These are phyloP conservation scores for Falco cherrug DNA, from an alignment of 2,797 vertebrate species.

Conservation along the genomic window DNA sequence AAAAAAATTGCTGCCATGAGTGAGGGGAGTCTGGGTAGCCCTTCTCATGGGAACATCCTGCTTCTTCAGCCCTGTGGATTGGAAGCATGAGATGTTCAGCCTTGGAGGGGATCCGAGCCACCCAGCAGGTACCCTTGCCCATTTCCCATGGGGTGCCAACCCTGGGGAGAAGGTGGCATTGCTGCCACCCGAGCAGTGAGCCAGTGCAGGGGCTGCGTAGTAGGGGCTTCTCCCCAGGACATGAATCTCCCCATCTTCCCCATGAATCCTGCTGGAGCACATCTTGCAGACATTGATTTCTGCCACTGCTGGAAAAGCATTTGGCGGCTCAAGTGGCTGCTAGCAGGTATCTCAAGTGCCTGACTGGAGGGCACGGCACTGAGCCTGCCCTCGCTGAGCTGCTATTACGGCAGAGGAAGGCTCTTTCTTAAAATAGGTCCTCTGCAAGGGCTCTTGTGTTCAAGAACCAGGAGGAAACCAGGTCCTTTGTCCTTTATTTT, in stretches of 20 bases:
- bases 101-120: neutral
- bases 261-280: neutral
- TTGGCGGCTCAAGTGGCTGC: conserved; percentile 33
- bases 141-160: neutral
- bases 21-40: neutral
- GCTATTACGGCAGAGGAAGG: neutral
- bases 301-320: neutral
- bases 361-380: neutral
- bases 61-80: neutral
- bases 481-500: neutral
- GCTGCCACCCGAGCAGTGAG: neutral
- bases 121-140: neutral
- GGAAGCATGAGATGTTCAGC: neutral
- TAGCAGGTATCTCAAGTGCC: conserved; percentile 42
- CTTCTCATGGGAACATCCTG: neutral
- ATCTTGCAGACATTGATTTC: neutral
- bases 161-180: neutral
- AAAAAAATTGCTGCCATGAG: neutral
- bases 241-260: neutral
- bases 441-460: conserved; percentile 23
- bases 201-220: fast-evolving
- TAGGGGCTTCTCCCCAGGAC: neutral
- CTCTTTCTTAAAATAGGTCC: conserved; percentile 35
- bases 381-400: neutral
- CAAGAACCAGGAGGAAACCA: neutral